phyloP scores from a whole-genome alignment of 2,113 vertebrate genomes.

The Eupsittula cactorum region DNA sequence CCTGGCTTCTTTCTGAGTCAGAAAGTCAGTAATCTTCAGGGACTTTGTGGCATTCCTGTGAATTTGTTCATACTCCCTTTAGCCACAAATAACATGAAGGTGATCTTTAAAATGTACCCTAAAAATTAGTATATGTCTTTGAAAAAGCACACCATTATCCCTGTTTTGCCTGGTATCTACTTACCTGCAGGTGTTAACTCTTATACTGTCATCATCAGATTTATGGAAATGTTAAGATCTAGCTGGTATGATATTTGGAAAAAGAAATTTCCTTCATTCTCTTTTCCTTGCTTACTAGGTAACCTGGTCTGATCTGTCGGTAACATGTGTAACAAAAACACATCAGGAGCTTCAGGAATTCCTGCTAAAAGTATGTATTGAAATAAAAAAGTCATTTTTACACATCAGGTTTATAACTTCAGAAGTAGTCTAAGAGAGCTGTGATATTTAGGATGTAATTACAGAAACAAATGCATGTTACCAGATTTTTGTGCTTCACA shows the following conservation, averaged over 20 bases:
- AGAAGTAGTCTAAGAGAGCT: background rate
- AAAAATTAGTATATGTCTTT: background rate
- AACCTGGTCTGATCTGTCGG: constrained; percentile 89
- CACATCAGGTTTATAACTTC: background rate
- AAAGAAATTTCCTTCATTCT: background rate
- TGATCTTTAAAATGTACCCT: background rate
- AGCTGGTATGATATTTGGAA: background rate
- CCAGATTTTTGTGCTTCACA: background rate
- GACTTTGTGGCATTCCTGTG: background rate
- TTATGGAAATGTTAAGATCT: background rate
- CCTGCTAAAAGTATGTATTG: constrained; percentile 85
- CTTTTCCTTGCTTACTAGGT: constrained; percentile 79
- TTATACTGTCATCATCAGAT: background rate
- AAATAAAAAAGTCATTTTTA: background rate
- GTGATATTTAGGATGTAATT: background rate
- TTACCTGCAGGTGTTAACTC: background rate
- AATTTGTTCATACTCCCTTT: background rate
- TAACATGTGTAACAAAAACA: constrained; percentile 89
- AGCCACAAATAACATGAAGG: background rate
- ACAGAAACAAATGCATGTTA: background rate
- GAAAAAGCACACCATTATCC: background rate
- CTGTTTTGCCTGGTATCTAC: background rate
- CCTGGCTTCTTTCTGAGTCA: background rate
- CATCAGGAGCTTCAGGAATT: constrained; percentile 93
- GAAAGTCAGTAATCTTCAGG: background rate